These are phyloP conservation scores for Coleophora flavipennella DNA, from an alignment of 2,888 invertebrate genomes.

Conservation along the genomic window DNA sequence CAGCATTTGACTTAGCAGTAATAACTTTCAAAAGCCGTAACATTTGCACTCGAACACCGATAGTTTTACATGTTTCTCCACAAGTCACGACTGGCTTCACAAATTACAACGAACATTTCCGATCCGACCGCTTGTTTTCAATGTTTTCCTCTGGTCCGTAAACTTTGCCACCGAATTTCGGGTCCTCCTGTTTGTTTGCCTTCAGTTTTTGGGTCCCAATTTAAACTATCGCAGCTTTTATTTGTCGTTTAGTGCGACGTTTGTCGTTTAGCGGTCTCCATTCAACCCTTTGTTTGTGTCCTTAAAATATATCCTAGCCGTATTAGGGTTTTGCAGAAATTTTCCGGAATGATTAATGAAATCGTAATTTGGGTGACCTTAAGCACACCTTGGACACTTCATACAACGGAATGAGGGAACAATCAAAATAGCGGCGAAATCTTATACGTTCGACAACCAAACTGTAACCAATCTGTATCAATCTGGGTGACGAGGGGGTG, in stretches of 20 bases:
- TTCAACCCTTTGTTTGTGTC: constrained; percentile 54
- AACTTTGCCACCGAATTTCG: constrained; percentile 47
- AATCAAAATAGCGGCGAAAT: too few species aligned
- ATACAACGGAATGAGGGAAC: too few species aligned
- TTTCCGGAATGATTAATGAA: constrained; percentile 48
- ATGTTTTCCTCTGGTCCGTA: constrained; percentile 49
- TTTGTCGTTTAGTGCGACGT: constrained; percentile 66
- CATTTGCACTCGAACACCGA: constrained; percentile 2
- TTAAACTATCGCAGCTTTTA: constrained; percentile 68
- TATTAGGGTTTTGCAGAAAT: constrained; percentile 44
- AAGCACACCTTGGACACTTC: constrained; percentile 35
- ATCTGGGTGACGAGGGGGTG: too few species aligned
- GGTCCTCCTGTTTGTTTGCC: constrained; percentile 55
- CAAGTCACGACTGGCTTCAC: constrained; percentile 22
- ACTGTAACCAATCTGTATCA: too few species aligned
- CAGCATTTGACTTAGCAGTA: too few species aligned
- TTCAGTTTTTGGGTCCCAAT: constrained; percentile 65
- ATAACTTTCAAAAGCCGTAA: constrained; percentile 1
- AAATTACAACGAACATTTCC: constrained; percentile 46
- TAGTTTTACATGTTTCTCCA: constrained; percentile 7
- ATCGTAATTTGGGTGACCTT: constrained; percentile 47
- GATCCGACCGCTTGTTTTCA: constrained; percentile 46
- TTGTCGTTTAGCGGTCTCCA: constrained; percentile 47
- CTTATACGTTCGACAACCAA: too few species aligned
- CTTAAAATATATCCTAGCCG: constrained; percentile 43